Base-by-base conservation (phyloP, 2,113 vertebrate species). In the Anoplopoma fimbria region DNA sequence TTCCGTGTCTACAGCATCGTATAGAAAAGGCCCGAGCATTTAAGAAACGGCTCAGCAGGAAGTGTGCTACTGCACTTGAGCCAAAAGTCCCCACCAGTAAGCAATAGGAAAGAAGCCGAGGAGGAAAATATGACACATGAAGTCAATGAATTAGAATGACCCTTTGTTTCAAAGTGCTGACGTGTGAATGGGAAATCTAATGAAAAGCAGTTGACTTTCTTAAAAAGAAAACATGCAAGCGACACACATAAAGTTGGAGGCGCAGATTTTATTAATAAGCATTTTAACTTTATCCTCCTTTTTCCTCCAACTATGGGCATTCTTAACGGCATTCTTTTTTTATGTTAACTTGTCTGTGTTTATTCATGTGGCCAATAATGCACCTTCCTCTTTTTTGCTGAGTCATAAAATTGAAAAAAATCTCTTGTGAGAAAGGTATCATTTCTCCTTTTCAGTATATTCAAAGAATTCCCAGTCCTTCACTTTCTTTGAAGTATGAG, bases 101-200 rank as follows among this genome's bases (percentile, higher is more conserved):
- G 83, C 61, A 85, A 71, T 12, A 70, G 87, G 81, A 89, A 89
- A 70, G 73, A 87, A 88, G 9, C 31, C 62, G 57, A 53, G 31
- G 36, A 76, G 73, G 78, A 73, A 82, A 88, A 75, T 83, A 79
- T 69, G 45, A 86, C 51, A 60, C 51, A n/a, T 33, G 7, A 27
- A 73, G 15, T 65, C 42, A 80, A 79, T 73, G 68, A 82, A 86
- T 72, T 74, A 71, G 34, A 90, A 63, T 85, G 69, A 88, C 69
- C 90, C 79, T 90, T 92, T 90, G 78, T 91, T 82, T 86, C 63
- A 62, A 75, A 58, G 67, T 70, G 77, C 69, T 88, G 83, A 84
- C 68, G 62, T 63, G 55, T 87, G 29, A 81, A 77, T 70, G 21
- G 61, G 80, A 84, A 81, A 83, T 58, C 4, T 76, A 67, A 64